These are phyloP conservation scores for Drosophila colorata DNA, from an alignment of 2,888 invertebrate genomes.

Conservation along the genomic window DNA sequence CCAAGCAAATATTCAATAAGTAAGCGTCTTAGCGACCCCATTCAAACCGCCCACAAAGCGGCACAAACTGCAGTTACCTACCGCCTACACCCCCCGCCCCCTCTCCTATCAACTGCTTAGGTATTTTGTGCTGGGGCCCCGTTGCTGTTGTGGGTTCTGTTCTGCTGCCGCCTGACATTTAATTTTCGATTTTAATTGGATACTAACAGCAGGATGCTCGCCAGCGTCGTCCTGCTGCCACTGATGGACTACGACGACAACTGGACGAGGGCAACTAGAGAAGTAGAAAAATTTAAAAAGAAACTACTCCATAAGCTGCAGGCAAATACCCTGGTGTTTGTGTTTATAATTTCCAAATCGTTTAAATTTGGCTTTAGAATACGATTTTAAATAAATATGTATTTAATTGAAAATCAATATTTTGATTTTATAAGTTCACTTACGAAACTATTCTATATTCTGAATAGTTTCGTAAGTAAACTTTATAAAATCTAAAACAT, in stretches of 20 bases:
- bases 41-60: conserved; percentile 18
- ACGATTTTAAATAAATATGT: too few species aligned
- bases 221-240: conserved; percentile 54
- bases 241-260: conserved; percentile 55
- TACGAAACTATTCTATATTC: too few species aligned
- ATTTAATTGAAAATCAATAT: too few species aligned
- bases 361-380: neutral
- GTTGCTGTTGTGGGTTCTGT: conserved; percentile 35
- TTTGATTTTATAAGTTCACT: too few species aligned
- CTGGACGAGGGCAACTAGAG: conserved; percentile 46
- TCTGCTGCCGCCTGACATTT: conserved; percentile 82
- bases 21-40: conserved; percentile 72
- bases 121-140: conserved; percentile 17
- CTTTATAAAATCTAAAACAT: too few species aligned
- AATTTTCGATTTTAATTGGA: conserved; percentile 85
- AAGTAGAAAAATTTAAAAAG: conserved; percentile 26
- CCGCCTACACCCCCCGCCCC: conserved; percentile 2
- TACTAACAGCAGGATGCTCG: conserved; percentile 84
- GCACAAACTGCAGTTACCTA: neutral
- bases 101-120: neutral
- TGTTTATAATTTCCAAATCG: neutral
- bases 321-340: conserved; percentile 1
- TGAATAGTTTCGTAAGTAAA: too few species aligned
- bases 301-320: conserved; percentile 19
- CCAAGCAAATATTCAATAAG: conserved; percentile 75